Base-by-base conservation (phyloP, 92 coral and sea anemone genomes). In the Heteractis magnifica region DNA sequence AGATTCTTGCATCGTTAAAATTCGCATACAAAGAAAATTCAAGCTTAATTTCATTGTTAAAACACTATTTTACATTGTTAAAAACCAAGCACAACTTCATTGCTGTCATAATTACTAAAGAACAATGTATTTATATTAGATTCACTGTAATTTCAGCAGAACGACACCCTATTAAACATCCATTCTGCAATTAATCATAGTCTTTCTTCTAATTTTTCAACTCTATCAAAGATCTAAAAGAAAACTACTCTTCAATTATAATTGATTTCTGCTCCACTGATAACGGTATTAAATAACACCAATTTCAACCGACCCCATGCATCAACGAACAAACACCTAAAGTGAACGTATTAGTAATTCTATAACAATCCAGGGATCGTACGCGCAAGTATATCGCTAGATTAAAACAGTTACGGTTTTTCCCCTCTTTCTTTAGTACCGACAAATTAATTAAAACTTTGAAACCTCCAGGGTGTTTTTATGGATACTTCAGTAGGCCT, bases 381-480 rank as follows among this genome's bases (percentile, higher is more conserved):
- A 53, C 58, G 58, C 13, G 48, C 21, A 26, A 23, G 8, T 26
- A 6, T 8, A 68, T 62, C 70, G 70, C 20, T 20, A 21, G 14
- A 68, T 68, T 68, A 26, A 62, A 10, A 68, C 73, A 8, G 73
- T 68, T 68, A 68, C 4, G 8, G 70, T 8, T 62, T 68, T 68
- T 11, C 73, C 20, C 16, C 18, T 68, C 49, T 68, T 68, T 68
- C 26, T 26, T 68, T 68, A 68, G 26, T 68, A 26, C 78, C 56
- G 78, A 74, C 52, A 74, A 74, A 74, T 74, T 51, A 74, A 74
- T 74, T 74, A 74, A 49, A 74, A 74, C 26, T 16, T 21, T 6
- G 34, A 51, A 19, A 26, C 78, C 51, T 49, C 21, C 21, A 74
- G 78, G 53, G 78, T 49, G 70, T 2, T 62, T 74, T 74, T 49